Evolutionary conservation across 2,797 vertebrate species (phyloP).

Genomic region (Phoxinus dragarum): DNA sequence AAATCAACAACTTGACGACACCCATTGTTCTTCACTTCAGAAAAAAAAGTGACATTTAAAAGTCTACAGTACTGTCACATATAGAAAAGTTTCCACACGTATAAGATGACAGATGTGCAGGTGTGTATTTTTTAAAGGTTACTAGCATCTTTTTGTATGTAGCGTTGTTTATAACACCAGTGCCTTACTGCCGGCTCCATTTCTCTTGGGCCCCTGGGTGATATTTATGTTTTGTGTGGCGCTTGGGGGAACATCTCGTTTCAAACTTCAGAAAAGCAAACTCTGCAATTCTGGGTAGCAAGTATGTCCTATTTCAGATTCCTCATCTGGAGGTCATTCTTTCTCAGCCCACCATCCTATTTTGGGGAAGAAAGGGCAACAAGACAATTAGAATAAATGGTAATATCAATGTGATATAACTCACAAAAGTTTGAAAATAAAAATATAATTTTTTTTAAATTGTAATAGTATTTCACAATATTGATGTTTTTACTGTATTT

Average conservation of each 20-base stretch:
- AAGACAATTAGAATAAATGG: background rate
- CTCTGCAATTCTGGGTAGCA: constrained; percentile 30
- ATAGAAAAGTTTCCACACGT: background rate
- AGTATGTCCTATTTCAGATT: constrained; percentile 38
- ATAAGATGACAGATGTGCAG: constrained; percentile 34
- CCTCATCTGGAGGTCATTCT: constrained; percentile 35
- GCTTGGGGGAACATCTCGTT: constrained; percentile 16
- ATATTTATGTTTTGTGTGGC: constrained; percentile 43
- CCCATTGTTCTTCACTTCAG: background rate
- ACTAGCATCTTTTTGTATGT: constrained; percentile 36
- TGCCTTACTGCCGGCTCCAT: constrained; percentile 36
- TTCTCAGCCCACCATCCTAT: constrained; percentile 25
- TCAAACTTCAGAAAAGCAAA: constrained; percentile 47
- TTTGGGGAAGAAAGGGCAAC: constrained; percentile 27
- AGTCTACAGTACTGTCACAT: background rate
- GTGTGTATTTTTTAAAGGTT: constrained; percentile 55
- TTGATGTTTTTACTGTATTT: background rate
- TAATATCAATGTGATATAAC: background rate
- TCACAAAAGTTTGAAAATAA: too few species aligned
- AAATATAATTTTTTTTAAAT: too few species aligned
- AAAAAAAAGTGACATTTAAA: constrained; percentile 36
- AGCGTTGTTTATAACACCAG: constrained; percentile 44
- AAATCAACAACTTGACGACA: background rate
- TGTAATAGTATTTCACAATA: background rate
- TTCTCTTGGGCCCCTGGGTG: constrained; percentile 41